Evolutionary conservation across 2,113 vertebrate species (phyloP).

Genomic region (Sorex fumeus): DNA sequence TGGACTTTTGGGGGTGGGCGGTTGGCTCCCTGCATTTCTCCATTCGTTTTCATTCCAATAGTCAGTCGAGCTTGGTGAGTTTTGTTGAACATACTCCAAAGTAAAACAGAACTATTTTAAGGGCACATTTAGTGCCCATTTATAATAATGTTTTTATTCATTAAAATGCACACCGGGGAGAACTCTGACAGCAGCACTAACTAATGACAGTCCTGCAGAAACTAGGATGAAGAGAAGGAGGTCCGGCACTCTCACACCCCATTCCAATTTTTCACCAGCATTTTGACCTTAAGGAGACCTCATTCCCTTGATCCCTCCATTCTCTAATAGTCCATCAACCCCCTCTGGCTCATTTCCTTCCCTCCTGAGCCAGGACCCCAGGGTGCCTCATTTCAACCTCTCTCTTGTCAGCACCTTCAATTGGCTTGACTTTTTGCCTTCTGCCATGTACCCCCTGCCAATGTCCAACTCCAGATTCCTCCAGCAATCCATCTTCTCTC

Average conservation of each 20-base stretch:
- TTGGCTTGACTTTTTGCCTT: conserved; percentile 34
- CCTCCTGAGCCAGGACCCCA: conserved; percentile 1
- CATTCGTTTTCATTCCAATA: conserved; percentile 79
- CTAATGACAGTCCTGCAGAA: conserved; percentile 63
- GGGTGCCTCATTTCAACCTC: conserved; percentile 35
- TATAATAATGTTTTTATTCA: conserved; percentile 85
- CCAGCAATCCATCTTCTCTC: conserved; percentile 55
- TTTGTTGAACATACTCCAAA: conserved; percentile 76
- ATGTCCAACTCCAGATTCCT: conserved; percentile 22
- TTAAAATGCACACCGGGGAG: conserved; percentile 83
- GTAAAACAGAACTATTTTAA: conserved; percentile 84
- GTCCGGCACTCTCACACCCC: neutral
- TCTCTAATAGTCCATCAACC: conserved; percentile 32
- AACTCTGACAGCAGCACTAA: conserved; percentile 71
- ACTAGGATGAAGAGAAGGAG: conserved; percentile 8
- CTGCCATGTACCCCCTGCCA: conserved; percentile 44
- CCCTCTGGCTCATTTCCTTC: conserved; percentile 41
- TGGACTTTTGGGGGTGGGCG: conserved; percentile 49
- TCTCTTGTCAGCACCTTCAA: conserved; percentile 68
- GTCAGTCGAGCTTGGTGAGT: conserved; percentile 79
- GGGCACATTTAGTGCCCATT: conserved; percentile 85
- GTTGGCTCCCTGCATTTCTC: conserved; percentile 70
- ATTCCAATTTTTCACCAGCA: conserved; percentile 56
- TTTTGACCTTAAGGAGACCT: conserved; percentile 28
- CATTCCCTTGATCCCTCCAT: neutral